Conservation (phyloP, 1,140 invertebrate genomes). For the Halesus radiatus region DNA sequence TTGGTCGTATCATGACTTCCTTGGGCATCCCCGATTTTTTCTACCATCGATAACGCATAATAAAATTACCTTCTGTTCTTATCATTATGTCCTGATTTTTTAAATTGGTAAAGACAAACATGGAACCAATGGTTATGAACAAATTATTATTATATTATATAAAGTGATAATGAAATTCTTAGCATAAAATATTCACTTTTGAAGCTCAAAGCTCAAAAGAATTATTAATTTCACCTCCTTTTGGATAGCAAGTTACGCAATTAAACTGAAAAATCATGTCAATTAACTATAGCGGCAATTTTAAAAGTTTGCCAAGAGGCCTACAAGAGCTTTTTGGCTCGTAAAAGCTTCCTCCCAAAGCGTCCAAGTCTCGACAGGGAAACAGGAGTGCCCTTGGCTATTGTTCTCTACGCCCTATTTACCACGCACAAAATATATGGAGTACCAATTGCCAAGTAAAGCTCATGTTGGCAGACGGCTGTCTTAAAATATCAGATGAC, state of each 20-base stretch:
- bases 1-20: too few species aligned
- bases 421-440: slow-evolving; percentile 55
- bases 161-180: too few species aligned
- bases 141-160: too few species aligned
- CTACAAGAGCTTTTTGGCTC: slow-evolving; percentile 1
- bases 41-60: too few species aligned
- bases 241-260: not conserved
- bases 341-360: not conserved
- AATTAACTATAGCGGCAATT: not conserved
- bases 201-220: too few species aligned
- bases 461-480: slow-evolving; percentile 56
- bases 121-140: too few species aligned
- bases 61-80: too few species aligned
- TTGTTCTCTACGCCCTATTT: slow-evolving; percentile 47
- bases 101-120: too few species aligned
- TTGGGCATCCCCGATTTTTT: too few species aligned
- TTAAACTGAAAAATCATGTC: not conserved
- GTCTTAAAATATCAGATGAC: slow-evolving; percentile 57
- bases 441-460: slow-evolving; percentile 57
- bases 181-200: too few species aligned
- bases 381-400: slow-evolving; percentile 37
- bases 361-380: slow-evolving; percentile 10
- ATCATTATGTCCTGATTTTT: too few species aligned
- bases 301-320: not conserved
- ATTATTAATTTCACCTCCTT: not conserved